These are phyloP conservation scores for Passer montanus DNA, from an alignment of 2,113 vertebrate genomes.

Conservation along the genomic window DNA sequence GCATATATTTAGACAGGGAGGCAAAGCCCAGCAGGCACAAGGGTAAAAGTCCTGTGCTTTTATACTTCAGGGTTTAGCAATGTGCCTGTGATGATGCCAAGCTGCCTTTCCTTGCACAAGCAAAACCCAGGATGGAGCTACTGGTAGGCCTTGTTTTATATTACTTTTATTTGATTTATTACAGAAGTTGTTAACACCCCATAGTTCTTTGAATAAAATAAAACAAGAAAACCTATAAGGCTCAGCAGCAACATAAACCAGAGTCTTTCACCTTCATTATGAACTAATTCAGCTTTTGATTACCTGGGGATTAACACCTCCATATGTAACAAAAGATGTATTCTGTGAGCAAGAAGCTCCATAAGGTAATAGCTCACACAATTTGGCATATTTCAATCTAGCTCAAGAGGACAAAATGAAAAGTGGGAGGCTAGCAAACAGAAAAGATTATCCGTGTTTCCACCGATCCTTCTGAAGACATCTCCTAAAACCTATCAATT, in stretches of 20 bases:
- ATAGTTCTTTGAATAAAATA: constrained; percentile 25
- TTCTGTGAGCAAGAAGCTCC: constrained; percentile 17
- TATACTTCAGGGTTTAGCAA: neutral
- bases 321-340: constrained; percentile 50
- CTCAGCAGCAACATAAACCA: constrained; percentile 33
- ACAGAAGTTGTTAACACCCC: constrained; percentile 69
- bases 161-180: constrained; percentile 72
- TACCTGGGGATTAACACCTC: constrained; percentile 62
- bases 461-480: neutral
- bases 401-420: neutral
- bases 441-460: neutral
- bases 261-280: constrained; percentile 50
- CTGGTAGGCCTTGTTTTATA: constrained; percentile 51
- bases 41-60: neutral
- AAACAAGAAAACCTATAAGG: constrained; percentile 54
- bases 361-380: neutral
- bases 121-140: constrained; percentile 13
- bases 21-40: neutral
- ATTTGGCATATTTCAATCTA: neutral
- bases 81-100: neutral
- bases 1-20: neutral
- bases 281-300: constrained; percentile 69
- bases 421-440: neutral
- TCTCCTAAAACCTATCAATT: neutral
- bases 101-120: neutral